Evolutionary conservation across 92 coral and sea anemone genomes (phyloP).

Genomic region (Phenganax stokvisi): DNA sequence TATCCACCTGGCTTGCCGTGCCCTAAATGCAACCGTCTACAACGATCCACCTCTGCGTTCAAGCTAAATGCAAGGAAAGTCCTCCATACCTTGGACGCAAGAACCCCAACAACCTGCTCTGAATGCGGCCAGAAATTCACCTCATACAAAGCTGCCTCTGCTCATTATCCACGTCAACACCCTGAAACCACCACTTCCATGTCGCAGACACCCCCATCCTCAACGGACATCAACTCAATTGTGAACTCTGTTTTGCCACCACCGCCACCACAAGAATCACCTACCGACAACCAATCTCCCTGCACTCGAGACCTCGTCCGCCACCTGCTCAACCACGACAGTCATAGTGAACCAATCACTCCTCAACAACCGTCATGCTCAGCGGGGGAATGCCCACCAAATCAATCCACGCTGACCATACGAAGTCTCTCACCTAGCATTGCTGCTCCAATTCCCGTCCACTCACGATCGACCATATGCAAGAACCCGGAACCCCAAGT

Average conservation of each 20-base stretch:
- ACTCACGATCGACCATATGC: conserved; percentile 11
- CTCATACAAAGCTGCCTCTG: background rate
- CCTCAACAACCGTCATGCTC: too few relatives aligned
- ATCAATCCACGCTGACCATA: conserved; percentile 9
- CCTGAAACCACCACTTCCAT: too few relatives aligned
- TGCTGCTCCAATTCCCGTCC: conserved; percentile 32
- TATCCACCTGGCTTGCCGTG: background rate
- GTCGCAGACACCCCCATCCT: background rate
- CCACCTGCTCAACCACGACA: background rate
- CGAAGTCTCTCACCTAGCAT: conserved; percentile 11
- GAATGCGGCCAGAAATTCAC: background rate
- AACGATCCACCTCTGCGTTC: background rate
- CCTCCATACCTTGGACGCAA: background rate
- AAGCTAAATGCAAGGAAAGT: conserved; percentile 11
- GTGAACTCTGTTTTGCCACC: background rate
- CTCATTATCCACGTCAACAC: background rate
- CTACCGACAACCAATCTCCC: conserved; percentile 19
- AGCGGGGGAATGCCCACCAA: too few relatives aligned
- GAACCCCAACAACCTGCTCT: conserved; percentile 17
- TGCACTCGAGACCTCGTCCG: conserved; percentile 28
- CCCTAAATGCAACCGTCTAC: background rate
- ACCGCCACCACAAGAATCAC: background rate
- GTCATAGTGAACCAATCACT: too few relatives aligned
- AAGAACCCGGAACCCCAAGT: conserved; percentile 7
- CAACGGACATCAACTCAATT: background rate